Conservation (phyloP, 2,888 invertebrate genomes). For the Nomada lathburiana region DNA sequence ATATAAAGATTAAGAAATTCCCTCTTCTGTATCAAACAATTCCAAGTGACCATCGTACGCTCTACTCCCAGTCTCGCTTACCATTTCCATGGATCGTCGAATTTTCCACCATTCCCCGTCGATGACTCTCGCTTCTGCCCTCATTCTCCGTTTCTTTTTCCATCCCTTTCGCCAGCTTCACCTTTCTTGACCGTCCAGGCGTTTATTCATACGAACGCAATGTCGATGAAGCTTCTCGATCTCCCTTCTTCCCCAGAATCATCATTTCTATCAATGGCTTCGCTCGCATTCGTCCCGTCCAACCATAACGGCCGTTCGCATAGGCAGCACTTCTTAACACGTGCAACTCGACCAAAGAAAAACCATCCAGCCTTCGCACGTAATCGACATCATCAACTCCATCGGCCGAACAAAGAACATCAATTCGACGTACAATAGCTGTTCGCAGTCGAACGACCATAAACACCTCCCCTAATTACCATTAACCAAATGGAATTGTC, state of each 20-base stretch:
- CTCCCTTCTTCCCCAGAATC: background rate
- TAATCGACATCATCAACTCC: conserved; percentile 12
- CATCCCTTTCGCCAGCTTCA: conserved; percentile 11
- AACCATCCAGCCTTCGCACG: background rate
- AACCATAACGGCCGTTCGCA: conserved; percentile 5
- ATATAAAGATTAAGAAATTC: too few relatives aligned
- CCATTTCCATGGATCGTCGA: background rate
- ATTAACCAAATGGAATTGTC: conserved; percentile 43
- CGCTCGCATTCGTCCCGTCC: conserved; percentile 11
- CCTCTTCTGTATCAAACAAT: too few relatives aligned
- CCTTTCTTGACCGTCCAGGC: conserved; percentile 48
- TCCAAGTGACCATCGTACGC: too few relatives aligned
- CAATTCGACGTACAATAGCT: conserved; percentile 15
- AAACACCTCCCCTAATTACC: conserved; percentile 49
- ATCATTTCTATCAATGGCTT: conserved; percentile 24
- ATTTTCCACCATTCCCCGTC: background rate
- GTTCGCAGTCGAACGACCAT: conserved; percentile 11
- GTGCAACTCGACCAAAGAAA: background rate
- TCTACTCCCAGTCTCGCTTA: background rate
- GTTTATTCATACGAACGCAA: conserved; percentile 73
- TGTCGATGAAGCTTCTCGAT: conserved; percentile 68
- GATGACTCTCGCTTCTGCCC: conserved; percentile 19
- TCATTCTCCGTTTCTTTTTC: conserved; percentile 11
- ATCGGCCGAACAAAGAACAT: background rate
- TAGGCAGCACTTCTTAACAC: conserved; percentile 4